Base-by-base conservation (phyloP, 2,113 vertebrate genomes). In the Gambusia affinis region DNA sequence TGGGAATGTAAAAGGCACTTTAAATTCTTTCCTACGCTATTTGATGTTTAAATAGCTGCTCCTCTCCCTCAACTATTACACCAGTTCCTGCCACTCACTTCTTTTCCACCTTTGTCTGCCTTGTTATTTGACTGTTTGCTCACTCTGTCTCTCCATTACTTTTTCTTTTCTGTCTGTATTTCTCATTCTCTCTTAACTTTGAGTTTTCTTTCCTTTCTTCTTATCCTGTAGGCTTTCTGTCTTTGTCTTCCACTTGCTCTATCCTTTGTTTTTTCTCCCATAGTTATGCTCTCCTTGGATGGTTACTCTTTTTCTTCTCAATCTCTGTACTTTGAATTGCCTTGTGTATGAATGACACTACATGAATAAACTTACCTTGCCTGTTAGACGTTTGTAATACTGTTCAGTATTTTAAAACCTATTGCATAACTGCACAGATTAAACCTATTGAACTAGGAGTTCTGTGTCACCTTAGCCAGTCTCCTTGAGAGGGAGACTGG, bases 1-100 rank as follows among this genome's bases (percentile, higher is more conserved):
- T 89, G 75, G 70, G 54, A 70, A 80, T 24, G 71, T 77, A 87
- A 91, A 82, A 60, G 73, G 66, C 80, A 83, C 81, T 78, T 89
- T 88, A 83, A 74, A 71, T 79, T 69, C 68, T 72, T 75, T 63
- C 54, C 28, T 27, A 76, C 79, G 85, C 74, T 83, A 72, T 89
- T 81, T 85, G 84, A 91, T 87, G 80, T 82, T 75, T 75, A 78
- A 87, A 75, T 67, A 73, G 67, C 67, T 63, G 1, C 71, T 84
- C 73, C 28, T 66, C 61, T 64, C 68, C 39, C 24, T 28, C 33
- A 3, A 17, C 47, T 78, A 12, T 11, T 6, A 11, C 37, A 8
- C 66, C 42, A 8, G 5, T 12, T 29, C 17, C 51, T n/a, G n/a
- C 62, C 47, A 24, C 19, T 39, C 33, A 72, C 22, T 62, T 14